Evolutionary conservation across 2,888 invertebrate genomes (phyloP).

Genomic region (Apeira syringaria): DNA sequence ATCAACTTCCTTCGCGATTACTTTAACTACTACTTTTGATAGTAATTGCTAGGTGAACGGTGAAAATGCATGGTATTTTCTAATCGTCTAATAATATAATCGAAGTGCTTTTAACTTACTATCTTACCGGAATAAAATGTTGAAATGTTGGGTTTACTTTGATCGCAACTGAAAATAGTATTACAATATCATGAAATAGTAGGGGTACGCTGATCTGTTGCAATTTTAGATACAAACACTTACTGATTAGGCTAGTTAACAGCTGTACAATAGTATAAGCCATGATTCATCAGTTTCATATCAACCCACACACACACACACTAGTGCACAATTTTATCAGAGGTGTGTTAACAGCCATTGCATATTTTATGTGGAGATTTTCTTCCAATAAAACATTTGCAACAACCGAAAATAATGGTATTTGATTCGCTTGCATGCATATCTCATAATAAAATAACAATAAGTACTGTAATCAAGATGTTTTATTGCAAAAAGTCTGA

Average conservation of each 20-base stretch:
- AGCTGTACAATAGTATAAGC: background rate
- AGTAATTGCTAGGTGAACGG: too few species aligned
- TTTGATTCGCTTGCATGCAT: background rate
- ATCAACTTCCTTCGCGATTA: too few species aligned
- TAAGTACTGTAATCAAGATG: background rate
- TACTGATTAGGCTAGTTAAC: slow-evolving; percentile 3
- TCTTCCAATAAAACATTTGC: background rate
- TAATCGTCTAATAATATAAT: too few species aligned
- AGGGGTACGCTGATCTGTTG: background rate
- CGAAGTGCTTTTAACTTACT: too few species aligned
- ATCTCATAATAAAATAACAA: background rate
- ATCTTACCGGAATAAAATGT: slow-evolving; percentile 45
- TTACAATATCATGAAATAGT: background rate
- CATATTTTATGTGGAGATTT: background rate
- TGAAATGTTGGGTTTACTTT: slow-evolving; percentile 23
- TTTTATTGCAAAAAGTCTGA: slow-evolving; percentile 9
- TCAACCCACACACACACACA: background rate
- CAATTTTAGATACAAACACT: background rate
- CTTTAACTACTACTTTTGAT: too few species aligned
- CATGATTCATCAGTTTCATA: slow-evolving; percentile 1
- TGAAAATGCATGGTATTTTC: too few species aligned
- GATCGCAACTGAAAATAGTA: slow-evolving; percentile 17
- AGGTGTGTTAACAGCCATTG: background rate
- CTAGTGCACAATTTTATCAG: background rate
- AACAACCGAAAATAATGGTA: background rate